Base-by-base conservation (phyloP, 1,140 invertebrate species). In the Bradynema listronoti region DNA sequence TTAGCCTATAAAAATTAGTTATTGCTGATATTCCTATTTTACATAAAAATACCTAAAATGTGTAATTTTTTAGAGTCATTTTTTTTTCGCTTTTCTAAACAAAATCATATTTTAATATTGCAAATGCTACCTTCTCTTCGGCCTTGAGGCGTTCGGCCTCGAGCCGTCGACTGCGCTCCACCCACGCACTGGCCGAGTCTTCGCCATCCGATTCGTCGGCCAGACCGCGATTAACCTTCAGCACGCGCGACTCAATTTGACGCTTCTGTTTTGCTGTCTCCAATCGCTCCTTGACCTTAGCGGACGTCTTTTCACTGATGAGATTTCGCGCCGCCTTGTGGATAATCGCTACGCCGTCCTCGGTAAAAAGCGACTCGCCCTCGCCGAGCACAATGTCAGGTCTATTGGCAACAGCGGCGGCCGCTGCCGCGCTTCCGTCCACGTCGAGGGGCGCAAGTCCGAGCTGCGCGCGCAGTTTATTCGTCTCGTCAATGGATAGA, bases 281-380 rank as follows among this genome's bases (percentile, higher is more conserved):
- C 0, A 94, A 79, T 75, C 87, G 91, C 62, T 89, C 86, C 41
- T 86, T 84, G 1, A 97, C 71, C 76, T 90, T 89, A 68, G 95
- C 88, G 0, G 84, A 84, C 65, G 85, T 83, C 36, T 84, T 83
- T 69, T 88, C 87, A 30, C 88, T 83, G 22, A 84, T 81, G 32
- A 89, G 80, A 80, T 92, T 95, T 63, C 81, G 81, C 5, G 91
- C 88, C 14, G 91, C 90, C 78, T 87, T 89, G 79, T 96, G 92
- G 68, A 92, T 86, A 82, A 92, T 92, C 75, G 91, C 65, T n/a
- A 77, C 59, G 16, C 77, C 74, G 45, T 77, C 68, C 52, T 77
- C 68, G 6, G 58, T 71, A 25, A 72, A 63, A 4, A 78, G 88
- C 47, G 88, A 87, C 76, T 87, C 83, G 74, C 88, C 88, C 47